Percentiles rank a stretch among this genome's conserved stretches.
phyloP scores from a whole-genome alignment of 2,113 vertebrate genomes.

The Malurus melanocephalus region DNA sequence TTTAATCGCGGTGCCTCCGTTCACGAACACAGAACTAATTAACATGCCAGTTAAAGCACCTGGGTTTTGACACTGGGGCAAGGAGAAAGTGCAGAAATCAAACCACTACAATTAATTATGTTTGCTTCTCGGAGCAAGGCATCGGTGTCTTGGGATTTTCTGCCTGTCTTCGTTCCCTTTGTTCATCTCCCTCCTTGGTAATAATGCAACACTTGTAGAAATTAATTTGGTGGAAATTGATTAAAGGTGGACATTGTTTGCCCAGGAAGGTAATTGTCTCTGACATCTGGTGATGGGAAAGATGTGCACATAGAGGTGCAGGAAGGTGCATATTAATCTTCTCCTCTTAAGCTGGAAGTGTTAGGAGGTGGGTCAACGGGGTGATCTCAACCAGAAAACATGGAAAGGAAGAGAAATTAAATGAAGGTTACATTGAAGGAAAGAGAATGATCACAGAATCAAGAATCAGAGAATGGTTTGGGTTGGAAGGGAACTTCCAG shows the following conservation, averaged over 20 bases:
- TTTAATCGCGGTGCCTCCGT: background rate
- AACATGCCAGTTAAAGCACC: constrained; percentile 10
- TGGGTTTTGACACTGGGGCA: constrained; percentile 47
- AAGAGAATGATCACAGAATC: background rate
- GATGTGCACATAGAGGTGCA: background rate
- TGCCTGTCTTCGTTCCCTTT: background rate
- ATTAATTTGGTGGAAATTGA: constrained; percentile 54
- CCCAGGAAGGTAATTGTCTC: background rate
- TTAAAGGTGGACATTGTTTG: constrained; percentile 32
- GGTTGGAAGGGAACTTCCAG: background rate
- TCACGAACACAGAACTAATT: constrained; percentile 39
- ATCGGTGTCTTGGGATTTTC: background rate
- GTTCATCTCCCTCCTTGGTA: constrained; percentile 34
- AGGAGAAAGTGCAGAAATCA: constrained; percentile 48
- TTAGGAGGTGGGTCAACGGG: background rate
- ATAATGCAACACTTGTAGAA: constrained; percentile 34
- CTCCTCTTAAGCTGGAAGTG: background rate
- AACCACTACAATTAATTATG: constrained; percentile 62
- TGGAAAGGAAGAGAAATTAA: background rate
- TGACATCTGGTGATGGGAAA: background rate
- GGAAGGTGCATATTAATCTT: background rate
- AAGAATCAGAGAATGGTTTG: background rate
- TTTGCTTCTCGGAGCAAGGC: background rate
- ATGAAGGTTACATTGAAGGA: background rate
- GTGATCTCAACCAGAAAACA: background rate